Evolutionary conservation across 2,888 invertebrate species (phyloP).

Genomic region (Cheilosia pagana): DNA sequence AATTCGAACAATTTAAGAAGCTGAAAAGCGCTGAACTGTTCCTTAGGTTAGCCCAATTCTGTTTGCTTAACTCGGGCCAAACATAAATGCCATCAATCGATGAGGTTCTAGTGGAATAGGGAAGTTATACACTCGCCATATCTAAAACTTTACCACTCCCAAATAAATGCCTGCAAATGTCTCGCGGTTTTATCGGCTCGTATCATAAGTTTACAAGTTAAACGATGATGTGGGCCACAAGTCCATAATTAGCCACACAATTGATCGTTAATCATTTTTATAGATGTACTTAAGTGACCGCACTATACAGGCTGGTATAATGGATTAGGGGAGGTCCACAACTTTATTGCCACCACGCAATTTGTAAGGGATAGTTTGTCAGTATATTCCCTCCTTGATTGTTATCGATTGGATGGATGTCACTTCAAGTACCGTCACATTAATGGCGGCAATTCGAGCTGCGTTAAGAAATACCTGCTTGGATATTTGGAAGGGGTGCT

Average conservation of each 20-base stretch:
- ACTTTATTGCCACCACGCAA: neutral
- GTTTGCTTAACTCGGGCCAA: no score
- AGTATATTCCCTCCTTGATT: neutral
- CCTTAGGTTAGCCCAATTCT: no score
- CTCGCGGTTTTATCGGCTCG: neutral
- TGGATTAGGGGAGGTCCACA: neutral
- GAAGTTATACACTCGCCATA: neutral
- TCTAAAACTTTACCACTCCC: neutral
- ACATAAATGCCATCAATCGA: no score
- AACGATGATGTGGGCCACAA: neutral
- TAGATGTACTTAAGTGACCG: neutral
- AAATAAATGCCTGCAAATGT: neutral
- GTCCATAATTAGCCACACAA: neutral
- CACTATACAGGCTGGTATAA: neutral
- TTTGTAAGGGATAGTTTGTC: neutral
- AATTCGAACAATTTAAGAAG: no score
- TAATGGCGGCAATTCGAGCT: no score
- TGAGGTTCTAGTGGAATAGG: no score
- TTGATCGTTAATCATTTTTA: constrained; percentile 1
- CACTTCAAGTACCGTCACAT: no score
- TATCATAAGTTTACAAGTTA: neutral
- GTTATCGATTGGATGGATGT: neutral
- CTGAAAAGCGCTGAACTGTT: no score
- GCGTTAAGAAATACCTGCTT: no score
- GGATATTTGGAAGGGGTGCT: no score